Evolutionary conservation across 2,797 vertebrate genomes (phyloP), one percentile per base, ranked within the genome.

Genomic region (Varecia variegata): DNA sequence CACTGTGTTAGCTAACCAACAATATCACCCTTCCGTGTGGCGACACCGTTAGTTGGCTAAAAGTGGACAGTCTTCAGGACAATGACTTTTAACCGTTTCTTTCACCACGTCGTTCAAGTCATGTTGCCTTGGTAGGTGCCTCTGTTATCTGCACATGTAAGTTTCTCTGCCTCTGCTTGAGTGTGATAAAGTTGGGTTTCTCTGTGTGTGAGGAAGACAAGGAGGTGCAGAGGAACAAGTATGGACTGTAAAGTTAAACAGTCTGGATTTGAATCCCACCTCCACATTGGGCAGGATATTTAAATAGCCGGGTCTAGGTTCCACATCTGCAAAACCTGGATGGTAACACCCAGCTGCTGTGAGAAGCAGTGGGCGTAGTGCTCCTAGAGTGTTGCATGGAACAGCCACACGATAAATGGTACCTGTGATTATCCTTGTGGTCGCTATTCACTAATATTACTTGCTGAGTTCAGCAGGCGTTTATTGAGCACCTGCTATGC

Each of bases 311-410:
- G 18, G 13, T 62, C 40, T 79, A 23, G 71, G 13, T 43, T 52
- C 45, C 62, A 32, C 21, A 1, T 14, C 67, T 47, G 38, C 71
- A 14, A 45, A 21, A 20, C 2, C 12, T 43, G 68, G 81, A 76
- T n/a, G 11, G 38, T 18, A 58, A 58, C 30, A 6, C n/a, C 40
- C 21, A 15, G 2, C 13, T 54, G 12, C 81, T 15, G 32, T n/a
- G 74, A 45, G 32, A 23, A 7, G 23, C 2, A 32, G 25, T 18
- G 3, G 40, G 15, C 30, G 3, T 0, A 3, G 18, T 30, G 40
- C 27, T 70, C 0, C 0, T 0, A 27, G 67, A n/a, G 13, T 27
- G n/a, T 13, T 14, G 25, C 27, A 14, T 1, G 0, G 20, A 27
- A 18, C 7, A 13, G 23, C 7, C 35, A 30, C 25, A 76, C 1